These are phyloP conservation scores for Eudemis profundana DNA, from an alignment of 2,888 invertebrate species.

Conservation along the genomic window DNA sequence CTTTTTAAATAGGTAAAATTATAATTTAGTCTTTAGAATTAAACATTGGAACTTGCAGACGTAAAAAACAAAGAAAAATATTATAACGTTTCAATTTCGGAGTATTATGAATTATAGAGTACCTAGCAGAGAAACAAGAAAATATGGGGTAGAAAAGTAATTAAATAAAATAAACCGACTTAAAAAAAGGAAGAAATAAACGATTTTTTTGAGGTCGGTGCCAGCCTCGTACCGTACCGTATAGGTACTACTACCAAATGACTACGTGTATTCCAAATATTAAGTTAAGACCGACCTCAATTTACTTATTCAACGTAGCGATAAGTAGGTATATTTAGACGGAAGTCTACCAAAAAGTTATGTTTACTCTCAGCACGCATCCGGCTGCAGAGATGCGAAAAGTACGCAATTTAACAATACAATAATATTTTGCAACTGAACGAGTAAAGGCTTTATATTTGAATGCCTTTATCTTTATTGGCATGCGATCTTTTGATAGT, in stretches of 20 bases:
- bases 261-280: too few species aligned
- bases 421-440: slow-evolving; percentile 30
- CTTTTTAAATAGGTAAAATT: neutral
- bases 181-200: too few species aligned
- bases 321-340: slow-evolving; percentile 5
- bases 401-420: slow-evolving; percentile 25
- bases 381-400: slow-evolving; percentile 31
- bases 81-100: neutral
- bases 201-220: too few species aligned
- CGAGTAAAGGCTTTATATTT: slow-evolving; percentile 13
- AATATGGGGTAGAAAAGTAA: too few species aligned
- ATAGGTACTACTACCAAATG: too few species aligned
- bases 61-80: neutral
- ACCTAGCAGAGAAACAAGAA: too few species aligned
- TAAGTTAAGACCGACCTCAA: too few species aligned
- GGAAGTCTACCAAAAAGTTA: slow-evolving; percentile 16
- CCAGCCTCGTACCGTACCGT: too few species aligned
- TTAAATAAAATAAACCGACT: too few species aligned
- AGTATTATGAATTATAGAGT: too few species aligned
- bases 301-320: too few species aligned
- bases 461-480: slow-evolving; percentile 37
- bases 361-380: slow-evolving; percentile 17
- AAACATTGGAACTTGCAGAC: neutral
- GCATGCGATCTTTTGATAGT: slow-evolving; percentile 32
- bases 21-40: neutral